Evolutionary conservation across 1,140 invertebrate genomes (phyloP).

Genomic region (Drosophila auraria): DNA sequence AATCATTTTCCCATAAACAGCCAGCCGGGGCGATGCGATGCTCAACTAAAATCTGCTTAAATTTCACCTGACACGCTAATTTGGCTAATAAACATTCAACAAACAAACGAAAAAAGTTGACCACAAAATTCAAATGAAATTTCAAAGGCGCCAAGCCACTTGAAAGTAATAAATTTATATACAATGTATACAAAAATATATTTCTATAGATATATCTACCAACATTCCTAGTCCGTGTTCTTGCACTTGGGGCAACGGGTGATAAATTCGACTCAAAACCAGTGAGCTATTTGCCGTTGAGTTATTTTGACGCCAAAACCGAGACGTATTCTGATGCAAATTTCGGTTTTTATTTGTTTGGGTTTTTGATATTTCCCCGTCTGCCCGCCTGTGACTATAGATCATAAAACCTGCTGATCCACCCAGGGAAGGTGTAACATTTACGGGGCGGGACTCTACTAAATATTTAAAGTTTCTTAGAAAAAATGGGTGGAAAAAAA

Average conservation of each 20-base stretch:
- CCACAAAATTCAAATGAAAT: slow-evolving; percentile 62
- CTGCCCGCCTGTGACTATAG: too few relatives aligned
- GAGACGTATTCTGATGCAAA: slow-evolving; percentile 63
- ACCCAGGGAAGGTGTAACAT: slow-evolving; percentile 39
- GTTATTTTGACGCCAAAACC: slow-evolving; percentile 55
- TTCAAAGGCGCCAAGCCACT: slow-evolving; percentile 55
- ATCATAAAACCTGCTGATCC: slow-evolving; percentile 39
- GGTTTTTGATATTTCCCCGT: slow-evolving; percentile 46
- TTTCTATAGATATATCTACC: neutral
- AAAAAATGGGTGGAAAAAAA: slow-evolving; percentile 7
- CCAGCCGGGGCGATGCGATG: slow-evolving; percentile 41
- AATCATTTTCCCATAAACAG: slow-evolving; percentile 82
- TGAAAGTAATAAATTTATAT: slow-evolving; percentile 53
- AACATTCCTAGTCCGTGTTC: slow-evolving; percentile 45
- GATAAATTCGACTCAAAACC: slow-evolving; percentile 53
- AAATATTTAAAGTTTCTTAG: slow-evolving; percentile 18
- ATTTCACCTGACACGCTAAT: slow-evolving; percentile 82
- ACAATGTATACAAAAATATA: slow-evolving; percentile 32
- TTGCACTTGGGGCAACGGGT: slow-evolving; percentile 24
- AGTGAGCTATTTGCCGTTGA: slow-evolving; percentile 49
- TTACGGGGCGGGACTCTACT: slow-evolving; percentile 29
- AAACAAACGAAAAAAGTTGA: slow-evolving; percentile 41
- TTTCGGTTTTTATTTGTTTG: slow-evolving; percentile 50
- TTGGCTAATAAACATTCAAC: slow-evolving; percentile 75
- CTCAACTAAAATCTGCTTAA: slow-evolving; percentile 79